Evolutionary conservation across 1,140 invertebrate species (phyloP), one percentile per base, ranked within the genome.

Genomic region (Eumaeus atala): DNA sequence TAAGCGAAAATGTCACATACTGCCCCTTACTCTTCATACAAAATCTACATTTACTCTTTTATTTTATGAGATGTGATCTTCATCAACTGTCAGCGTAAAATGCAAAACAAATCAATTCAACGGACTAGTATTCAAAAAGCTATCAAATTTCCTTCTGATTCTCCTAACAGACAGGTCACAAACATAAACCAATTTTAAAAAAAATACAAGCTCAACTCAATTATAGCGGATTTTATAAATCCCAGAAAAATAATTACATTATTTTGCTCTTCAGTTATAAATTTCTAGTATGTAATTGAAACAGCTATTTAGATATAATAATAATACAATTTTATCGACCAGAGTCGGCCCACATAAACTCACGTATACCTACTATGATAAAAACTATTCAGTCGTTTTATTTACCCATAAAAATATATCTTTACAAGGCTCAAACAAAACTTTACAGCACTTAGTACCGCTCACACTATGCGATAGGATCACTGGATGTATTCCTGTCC

Each of bases 301-400:
- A 77, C 74, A 83, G 76, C 74, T 85, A 81, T 81, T 73, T 82
- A 74, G 71, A 73, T 84, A 82, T 81, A 85, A 83, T 85, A 84
- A 82, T 84, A 85, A 83, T 85, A 84, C 77, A 73, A 77, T 78
- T 84, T 84, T 83, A 82, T 77, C 67, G 81, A 85, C 82, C 79
- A 69, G 61, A 60, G 58, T 58, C 70, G 78, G 81, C 74, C 67
- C 75, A 77, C 72, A 77, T 77, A 85, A 79, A 82, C 74, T 80
- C 82, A 82, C 79, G 78, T 77, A 80, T 80, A 84, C 74, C 79
- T 83, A 81, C 78, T 74, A 74, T 83, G 76, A 82, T 83, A 86
- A 84, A 79, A 86, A 84, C 81, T 84, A 84, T 80, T 87, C 81
- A 84, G 80, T 84, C 81, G 81, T 82, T 84, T 87, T 84, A 81